phyloP scores from a whole-genome alignment of 2,113 vertebrate species.

The Cryptomyrus ogoouensis region DNA sequence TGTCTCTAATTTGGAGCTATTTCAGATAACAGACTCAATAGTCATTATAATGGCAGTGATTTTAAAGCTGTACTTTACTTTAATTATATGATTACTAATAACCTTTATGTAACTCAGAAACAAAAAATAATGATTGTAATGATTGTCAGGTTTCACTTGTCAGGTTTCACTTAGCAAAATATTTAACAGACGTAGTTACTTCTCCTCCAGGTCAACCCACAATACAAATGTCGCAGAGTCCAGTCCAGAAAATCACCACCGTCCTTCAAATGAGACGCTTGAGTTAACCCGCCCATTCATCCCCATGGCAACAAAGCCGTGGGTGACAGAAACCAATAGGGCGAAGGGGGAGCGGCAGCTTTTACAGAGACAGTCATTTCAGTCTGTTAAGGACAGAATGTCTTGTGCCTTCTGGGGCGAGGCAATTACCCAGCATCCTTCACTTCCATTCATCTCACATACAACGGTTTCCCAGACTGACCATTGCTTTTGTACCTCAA shows the following conservation, averaged over 20 bases:
- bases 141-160: not conserved
- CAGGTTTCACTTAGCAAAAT: not conserved
- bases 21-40: not conserved
- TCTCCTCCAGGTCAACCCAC: not conserved
- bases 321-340: not conserved
- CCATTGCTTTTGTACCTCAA: conserved; percentile 9
- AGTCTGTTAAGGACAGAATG: conserved; percentile 15
- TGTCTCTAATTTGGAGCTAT: not conserved
- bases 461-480: conserved; percentile 8
- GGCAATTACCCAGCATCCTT: conserved; percentile 15
- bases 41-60: not conserved
- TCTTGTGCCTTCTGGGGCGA: conserved; percentile 5
- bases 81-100: not conserved
- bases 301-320: conserved; percentile 25
- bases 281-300: conserved; percentile 20
- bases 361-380: conserved; percentile 14
- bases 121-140: not conserved
- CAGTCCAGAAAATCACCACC: not conserved
- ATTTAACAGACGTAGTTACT: not conserved
- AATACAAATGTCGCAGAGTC: not conserved
- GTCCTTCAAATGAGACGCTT: not conserved
- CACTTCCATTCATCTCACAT: not conserved
- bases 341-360: not conserved
- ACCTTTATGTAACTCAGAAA: not conserved
- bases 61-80: not conserved